Percentiles rank a stretch among this genome's conserved stretches.
These are phyloP conservation scores for Lontra canadensis DNA, from an alignment of 2,113 vertebrate species.

Conservation along the genomic window DNA sequence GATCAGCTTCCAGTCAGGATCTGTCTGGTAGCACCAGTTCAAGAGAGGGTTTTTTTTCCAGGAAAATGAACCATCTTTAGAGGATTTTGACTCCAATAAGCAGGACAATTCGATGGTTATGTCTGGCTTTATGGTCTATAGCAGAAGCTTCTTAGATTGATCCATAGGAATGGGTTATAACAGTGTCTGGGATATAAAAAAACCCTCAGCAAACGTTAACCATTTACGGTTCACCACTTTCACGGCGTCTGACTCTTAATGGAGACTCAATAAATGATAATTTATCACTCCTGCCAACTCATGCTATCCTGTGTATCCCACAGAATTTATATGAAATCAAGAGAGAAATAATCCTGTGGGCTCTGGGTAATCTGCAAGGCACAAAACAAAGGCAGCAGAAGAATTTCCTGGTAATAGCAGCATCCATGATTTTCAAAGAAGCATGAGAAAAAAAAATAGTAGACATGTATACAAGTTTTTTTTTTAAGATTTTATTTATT, in stretches of 20 bases:
- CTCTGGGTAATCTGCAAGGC: not conserved
- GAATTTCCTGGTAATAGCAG: not conserved
- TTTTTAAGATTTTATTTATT: no score
- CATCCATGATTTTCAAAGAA: constrained; percentile 11
- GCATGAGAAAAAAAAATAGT: not conserved
- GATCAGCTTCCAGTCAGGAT: not conserved
- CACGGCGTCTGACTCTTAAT: not conserved
- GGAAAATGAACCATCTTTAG: not conserved
- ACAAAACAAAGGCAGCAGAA: not conserved
- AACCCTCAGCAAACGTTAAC: not conserved
- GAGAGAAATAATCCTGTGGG: not conserved
- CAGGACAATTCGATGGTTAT: not conserved
- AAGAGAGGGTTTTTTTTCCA: not conserved
- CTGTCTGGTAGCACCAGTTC: not conserved
- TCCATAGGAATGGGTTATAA: not conserved
- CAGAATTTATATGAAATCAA: not conserved
- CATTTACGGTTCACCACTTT: not conserved
- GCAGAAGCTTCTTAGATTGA: not conserved
- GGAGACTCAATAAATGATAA: not conserved
- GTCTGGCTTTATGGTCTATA: not conserved
- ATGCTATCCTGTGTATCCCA: not conserved
- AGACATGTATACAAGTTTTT: not conserved
- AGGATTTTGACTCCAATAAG: not conserved
- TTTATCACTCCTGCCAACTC: not conserved
- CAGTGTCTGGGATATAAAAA: not conserved